Conservation (phyloP, 2,113 vertebrate genomes). For the Capra hircus region DNA sequence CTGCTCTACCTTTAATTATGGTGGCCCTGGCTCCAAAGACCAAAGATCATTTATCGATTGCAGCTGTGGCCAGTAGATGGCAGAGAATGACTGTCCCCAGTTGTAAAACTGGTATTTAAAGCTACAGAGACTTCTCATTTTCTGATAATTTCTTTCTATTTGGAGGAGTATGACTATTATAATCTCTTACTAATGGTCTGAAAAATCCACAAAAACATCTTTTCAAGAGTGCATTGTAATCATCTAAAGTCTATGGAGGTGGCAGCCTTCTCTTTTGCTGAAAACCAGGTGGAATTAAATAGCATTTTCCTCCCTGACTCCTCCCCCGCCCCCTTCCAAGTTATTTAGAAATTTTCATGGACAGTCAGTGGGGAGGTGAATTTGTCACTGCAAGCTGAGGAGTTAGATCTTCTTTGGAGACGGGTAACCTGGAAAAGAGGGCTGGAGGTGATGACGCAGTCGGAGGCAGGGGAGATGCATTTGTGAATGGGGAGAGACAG, state of each 20-base stretch:
- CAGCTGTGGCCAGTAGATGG: slow-evolving; percentile 37
- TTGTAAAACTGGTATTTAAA: slow-evolving; percentile 25
- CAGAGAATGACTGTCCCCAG: background rate
- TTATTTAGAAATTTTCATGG: background rate
- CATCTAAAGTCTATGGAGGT: background rate
- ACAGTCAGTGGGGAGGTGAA: background rate
- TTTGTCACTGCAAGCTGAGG: background rate
- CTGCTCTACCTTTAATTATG: background rate
- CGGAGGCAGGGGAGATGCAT: background rate
- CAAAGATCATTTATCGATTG: background rate
- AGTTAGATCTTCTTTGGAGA: background rate
- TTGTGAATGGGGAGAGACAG: background rate
- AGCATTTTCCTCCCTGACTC: background rate
- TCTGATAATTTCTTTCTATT: slow-evolving; percentile 31
- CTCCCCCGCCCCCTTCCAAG: background rate
- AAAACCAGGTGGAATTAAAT: background rate
- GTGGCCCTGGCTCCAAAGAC: background rate
- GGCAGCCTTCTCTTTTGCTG: background rate
- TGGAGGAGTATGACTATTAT: background rate
- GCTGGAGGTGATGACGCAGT: background rate
- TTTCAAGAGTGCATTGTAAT: background rate
- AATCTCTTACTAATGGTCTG: background rate
- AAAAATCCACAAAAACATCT: slow-evolving; percentile 12
- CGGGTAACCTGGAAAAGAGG: background rate
- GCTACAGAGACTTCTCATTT: background rate